A percentile compares a stretch with the other conserved stretches of the same genome.
Conservation (phyloP, 2,888 invertebrate species). For the Oscheius sp. region DNA sequence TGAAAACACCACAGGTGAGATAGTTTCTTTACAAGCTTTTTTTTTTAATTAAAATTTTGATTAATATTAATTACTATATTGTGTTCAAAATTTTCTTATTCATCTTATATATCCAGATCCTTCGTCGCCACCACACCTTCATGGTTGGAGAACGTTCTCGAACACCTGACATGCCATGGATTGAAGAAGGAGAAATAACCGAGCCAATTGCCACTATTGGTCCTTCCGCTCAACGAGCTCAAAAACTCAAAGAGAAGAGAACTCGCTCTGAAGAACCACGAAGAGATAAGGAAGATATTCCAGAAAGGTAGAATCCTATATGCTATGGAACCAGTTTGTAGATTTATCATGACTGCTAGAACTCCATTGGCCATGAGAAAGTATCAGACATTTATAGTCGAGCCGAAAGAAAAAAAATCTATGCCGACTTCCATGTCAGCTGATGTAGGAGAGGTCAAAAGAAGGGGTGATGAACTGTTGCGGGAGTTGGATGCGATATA, state of each 20-base stretch:
- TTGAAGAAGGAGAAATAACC: slow-evolving; percentile 47
- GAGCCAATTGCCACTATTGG: slow-evolving; percentile 52
- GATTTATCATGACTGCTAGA: slow-evolving; percentile 43
- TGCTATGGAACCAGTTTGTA: slow-evolving; percentile 15
- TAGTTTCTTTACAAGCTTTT: too few relatives aligned
- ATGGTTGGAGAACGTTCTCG: slow-evolving; percentile 47
- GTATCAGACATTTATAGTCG: slow-evolving; percentile 49
- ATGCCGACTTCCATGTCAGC: slow-evolving; percentile 30
- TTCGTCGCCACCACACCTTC: slow-evolving; percentile 49
- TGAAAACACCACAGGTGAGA: slow-evolving; percentile 19
- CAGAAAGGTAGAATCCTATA: slow-evolving; percentile 21
- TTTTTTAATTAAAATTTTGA: too few relatives aligned
- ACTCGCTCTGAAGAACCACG: slow-evolving; percentile 36
- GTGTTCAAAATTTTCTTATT: too few relatives aligned
- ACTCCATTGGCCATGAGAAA: slow-evolving; percentile 46
- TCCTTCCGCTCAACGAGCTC: slow-evolving; percentile 32
- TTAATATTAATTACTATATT: too few relatives aligned
- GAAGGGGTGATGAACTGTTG: slow-evolving; percentile 12
- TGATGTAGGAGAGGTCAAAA: neutral
- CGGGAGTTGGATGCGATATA: slow-evolving; percentile 17
- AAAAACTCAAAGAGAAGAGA: slow-evolving; percentile 7
- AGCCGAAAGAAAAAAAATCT: slow-evolving; percentile 28
- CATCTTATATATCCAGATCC: slow-evolving; percentile 7
- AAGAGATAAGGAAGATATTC: slow-evolving; percentile 32
- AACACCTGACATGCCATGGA: slow-evolving; percentile 48